Base-by-base conservation (phyloP, 2,888 invertebrate species). In the Morinoia aosen region DNA sequence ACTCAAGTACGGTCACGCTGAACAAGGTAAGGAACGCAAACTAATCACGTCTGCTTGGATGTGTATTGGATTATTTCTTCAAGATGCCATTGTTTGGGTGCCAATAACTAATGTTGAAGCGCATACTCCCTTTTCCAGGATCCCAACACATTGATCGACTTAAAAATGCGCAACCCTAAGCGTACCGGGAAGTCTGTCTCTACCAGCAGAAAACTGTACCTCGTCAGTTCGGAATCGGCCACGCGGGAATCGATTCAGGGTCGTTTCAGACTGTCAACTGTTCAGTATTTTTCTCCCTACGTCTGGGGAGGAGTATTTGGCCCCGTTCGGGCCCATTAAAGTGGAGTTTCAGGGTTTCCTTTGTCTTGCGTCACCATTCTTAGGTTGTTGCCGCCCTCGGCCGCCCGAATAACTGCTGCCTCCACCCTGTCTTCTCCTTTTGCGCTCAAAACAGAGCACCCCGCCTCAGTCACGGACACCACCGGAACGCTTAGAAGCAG, bases 1-100 rank as follows among this genome's bases (percentile, higher is more conserved):
- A 33, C 25, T 33, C 25, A 39, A 12, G 39, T 40, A 40, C 19
- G 14, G 40, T 90, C 40, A 40, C 39, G 39, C 90, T 90, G 10
- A 19, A 40, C 40, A 25, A 40, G 90, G 90, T 8, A 90, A 90
- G 40, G 39, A 90, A 90, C 90, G 90, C 48, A 90, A 93, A 93
- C 93, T 93, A 19, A 93, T 93, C 57, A 93, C 57, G 57, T 93
- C 57, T 93, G 56, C 57, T 57, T 56, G 12, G 11, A 39, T 93
- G 93, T 48, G 57, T 57, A 93, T 93, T 93, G 93, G 93, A 93
- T 57, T 48, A 93, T 56, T 90, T 56, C 93, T 93, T 57, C 57
- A 48, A 33, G n/a, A 93, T 57, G 93, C 93, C 93, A 93, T 93
- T 93, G 93, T 93, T 93, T 93, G 93, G 93, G 93, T 93, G 93